phyloP scores from a whole-genome alignment of 2,797 vertebrate genomes.

The Rhinichthys osculus region DNA sequence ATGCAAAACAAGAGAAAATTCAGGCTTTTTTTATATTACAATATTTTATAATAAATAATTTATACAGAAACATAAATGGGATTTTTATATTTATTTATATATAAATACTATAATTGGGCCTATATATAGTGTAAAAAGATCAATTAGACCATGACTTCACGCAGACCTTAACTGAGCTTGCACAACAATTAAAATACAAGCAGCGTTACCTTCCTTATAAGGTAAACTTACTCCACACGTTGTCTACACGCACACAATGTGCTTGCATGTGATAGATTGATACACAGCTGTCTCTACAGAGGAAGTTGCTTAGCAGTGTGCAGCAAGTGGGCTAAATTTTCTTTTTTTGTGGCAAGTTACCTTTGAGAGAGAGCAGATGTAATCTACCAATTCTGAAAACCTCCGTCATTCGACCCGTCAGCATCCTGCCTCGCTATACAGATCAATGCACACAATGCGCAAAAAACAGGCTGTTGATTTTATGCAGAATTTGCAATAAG shows the following conservation, averaged over 20 bases:
- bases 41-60: neutral
- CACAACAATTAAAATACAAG: slow-evolving; percentile 52
- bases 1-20: neutral
- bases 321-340: slow-evolving; percentile 45
- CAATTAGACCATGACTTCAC: neutral
- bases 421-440: slow-evolving; percentile 35
- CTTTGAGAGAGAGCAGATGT: slow-evolving; percentile 29
- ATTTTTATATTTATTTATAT: neutral
- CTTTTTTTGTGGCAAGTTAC: neutral
- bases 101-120: neutral
- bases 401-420: slow-evolving; percentile 13
- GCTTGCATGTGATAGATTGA: slow-evolving; percentile 29
- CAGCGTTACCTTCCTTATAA: slow-evolving; percentile 65
- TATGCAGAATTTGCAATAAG: neutral
- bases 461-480: neutral
- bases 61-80: neutral
- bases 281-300: slow-evolving; percentile 51
- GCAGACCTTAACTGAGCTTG: neutral
- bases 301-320: slow-evolving; percentile 25
- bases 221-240: slow-evolving; percentile 47
- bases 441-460: neutral
- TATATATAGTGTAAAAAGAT: neutral
- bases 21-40: neutral
- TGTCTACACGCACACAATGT: slow-evolving; percentile 24
- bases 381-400: slow-evolving; percentile 53